These are phyloP conservation scores for Nematolebias whitei DNA, from an alignment of 2,113 vertebrate species.

Conservation along the genomic window DNA sequence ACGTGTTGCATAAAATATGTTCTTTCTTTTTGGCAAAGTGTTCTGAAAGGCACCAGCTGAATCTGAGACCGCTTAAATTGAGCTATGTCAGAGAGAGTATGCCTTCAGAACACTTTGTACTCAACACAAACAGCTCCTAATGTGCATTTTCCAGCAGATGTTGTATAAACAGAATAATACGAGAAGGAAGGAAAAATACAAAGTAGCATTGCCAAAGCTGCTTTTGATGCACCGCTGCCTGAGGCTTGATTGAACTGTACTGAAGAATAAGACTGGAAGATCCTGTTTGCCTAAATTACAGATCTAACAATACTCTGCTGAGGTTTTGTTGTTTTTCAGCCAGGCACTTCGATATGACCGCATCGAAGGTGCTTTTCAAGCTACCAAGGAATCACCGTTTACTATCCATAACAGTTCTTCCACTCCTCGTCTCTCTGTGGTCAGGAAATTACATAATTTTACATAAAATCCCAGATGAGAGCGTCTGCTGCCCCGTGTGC, in stretches of 20 bases:
- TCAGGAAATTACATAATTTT: slow-evolving; percentile 39
- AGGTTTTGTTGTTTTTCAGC: neutral
- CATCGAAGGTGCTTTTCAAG: too few relatives aligned
- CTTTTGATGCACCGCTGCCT: slow-evolving; percentile 40
- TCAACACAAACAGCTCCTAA: neutral
- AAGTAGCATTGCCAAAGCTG: slow-evolving; percentile 9
- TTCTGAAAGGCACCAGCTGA: neutral
- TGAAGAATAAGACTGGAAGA: slow-evolving; percentile 32
- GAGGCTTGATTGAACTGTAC: slow-evolving; percentile 34
- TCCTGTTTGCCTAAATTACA: slow-evolving; percentile 21
- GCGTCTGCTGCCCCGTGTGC: slow-evolving; percentile 19
- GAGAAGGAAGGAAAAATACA: neutral
- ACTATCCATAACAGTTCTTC: slow-evolving; percentile 34
- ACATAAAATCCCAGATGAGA: slow-evolving; percentile 27
- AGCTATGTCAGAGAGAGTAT: neutral
- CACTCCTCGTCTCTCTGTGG: neutral
- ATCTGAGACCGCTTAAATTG: neutral
- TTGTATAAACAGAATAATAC: slow-evolving; percentile 52
- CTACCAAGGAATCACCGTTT: slow-evolving; percentile 19
- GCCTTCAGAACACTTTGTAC: slow-evolving; percentile 52
- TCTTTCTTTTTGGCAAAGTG: neutral
- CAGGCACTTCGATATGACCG: too few relatives aligned
- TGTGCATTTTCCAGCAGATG: slow-evolving; percentile 38
- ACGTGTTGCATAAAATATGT: neutral
- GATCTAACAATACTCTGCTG: slow-evolving; percentile 11